Evolutionary conservation across 2,888 invertebrate species (phyloP), one percentile per base, ranked within the genome.

Genomic region (Andrena chrysosceles): DNA sequence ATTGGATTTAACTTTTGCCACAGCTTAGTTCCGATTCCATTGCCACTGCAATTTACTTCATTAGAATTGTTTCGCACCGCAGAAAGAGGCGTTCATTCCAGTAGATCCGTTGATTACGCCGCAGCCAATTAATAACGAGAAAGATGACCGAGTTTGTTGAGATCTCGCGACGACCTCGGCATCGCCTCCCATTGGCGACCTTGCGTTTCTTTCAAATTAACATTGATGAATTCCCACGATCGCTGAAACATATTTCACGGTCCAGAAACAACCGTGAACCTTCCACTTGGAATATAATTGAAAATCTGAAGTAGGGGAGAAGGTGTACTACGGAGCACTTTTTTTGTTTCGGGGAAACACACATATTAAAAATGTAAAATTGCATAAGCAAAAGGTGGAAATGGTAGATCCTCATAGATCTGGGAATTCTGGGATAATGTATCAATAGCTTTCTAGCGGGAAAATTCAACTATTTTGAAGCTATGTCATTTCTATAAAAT

Each of bases 141-240:
- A 71, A 52, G 52, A 77, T 73, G 69, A 84, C 75, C 72, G 72
- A 81, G 74, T 81, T 70, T 77, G 42, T 33, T 10, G 52, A 76
- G 81, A 79, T 31, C 73, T 71, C 48, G 26, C 3, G 26, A n/a
- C 72, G 49, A 74, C 83, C 81, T 80, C 70, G 77, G 62, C 52
- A 52, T 23, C 16, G 23, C 70, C 69, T 54, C 64, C 81, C 35
- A 23, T 60, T 74, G 68, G 26, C 60, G 75, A 59, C 75, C 78
- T 85, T 86, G 78, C 80, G 77, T 87, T 42, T 85, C 87, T 79
- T 81, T 59, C 20, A 66, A 85, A 80, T 83, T 81, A 86, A 72
- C 69, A 54, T 6, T 64, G 63, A 60, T 31, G 63, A 70, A 73
- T 78, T 86, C 80, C 82, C 84, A 82, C 83, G 68, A 76, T 56